phyloP scores from a whole-genome alignment of 2,797 vertebrate genomes.

The Natrix natrix region DNA sequence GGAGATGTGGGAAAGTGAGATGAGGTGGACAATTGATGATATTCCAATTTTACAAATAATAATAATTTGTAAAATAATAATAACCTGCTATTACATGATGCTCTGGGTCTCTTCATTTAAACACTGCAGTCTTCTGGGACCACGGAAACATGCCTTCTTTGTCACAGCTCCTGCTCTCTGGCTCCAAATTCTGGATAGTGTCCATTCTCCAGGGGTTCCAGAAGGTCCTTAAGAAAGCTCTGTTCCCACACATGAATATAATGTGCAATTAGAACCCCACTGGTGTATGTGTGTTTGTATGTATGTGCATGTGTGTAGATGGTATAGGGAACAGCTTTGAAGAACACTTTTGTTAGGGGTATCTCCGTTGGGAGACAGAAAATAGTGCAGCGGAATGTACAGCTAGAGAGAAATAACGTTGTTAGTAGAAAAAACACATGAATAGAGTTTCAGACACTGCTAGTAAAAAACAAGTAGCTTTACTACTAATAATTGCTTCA shows the following conservation, averaged over 20 bases:
- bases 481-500: no score
- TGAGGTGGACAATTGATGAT: not conserved
- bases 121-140: not conserved
- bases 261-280: not conserved
- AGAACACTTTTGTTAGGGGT: not conserved
- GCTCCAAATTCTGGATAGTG: not conserved
- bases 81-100: not conserved
- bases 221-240: not conserved
- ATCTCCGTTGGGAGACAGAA: no score
- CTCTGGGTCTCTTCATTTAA: not conserved
- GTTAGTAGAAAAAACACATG: no score
- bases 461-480: no score
- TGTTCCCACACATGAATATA: not conserved
- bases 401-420: no score
- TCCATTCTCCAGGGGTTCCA: not conserved
- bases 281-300: not conserved
- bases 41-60: not conserved
- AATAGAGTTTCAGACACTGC: no score
- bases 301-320: not conserved
- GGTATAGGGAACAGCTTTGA: not conserved
- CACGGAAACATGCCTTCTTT: not conserved
- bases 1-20: not conserved
- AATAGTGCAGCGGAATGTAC: no score
- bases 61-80: no score
- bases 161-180: not conserved